A percentile compares a stretch with the other conserved stretches of the same genome.
Evolutionary conservation across 1,140 invertebrate genomes (phyloP).

Genomic region (Cyclina sinensis): DNA sequence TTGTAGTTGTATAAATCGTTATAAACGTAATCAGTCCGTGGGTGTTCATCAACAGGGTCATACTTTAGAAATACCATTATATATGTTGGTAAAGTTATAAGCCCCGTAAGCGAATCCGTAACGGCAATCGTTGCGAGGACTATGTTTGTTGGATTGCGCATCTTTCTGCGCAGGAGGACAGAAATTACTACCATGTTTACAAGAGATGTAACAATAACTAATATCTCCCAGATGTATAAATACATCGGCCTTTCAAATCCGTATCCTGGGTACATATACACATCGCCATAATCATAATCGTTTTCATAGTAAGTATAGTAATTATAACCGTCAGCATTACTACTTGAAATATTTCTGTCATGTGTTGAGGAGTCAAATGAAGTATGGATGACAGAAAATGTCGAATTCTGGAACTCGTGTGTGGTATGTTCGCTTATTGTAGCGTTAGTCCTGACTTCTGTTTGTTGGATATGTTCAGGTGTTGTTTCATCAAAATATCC

Average conservation of each 20-base stretch:
- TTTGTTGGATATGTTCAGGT: no score
- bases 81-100: conserved; percentile 48
- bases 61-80: conserved; percentile 46
- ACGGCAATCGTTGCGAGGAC: conserved; percentile 56
- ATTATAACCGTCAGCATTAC: no score
- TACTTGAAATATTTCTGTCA: no score
- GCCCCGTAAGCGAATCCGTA: conserved; percentile 50
- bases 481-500: no score
- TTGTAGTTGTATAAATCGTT: not conserved
- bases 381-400: no score
- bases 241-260: conserved; percentile 51
- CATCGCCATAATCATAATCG: not conserved
- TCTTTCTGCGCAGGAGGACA: conserved; percentile 47
- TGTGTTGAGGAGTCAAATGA: no score
- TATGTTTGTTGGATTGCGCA: conserved; percentile 50
- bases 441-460: no score
- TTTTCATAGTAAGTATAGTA: no score
- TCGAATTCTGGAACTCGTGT: no score
- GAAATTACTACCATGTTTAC: conserved; percentile 25
- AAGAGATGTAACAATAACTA: conserved; percentile 22
- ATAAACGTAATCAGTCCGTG: not conserved
- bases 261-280: conserved; percentile 15
- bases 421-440: no score
- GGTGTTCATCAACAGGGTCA: not conserved
- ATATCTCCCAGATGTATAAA: conserved; percentile 40